Base-by-base conservation (phyloP, 2,113 vertebrate species). In the Thunnus maccoyii region DNA sequence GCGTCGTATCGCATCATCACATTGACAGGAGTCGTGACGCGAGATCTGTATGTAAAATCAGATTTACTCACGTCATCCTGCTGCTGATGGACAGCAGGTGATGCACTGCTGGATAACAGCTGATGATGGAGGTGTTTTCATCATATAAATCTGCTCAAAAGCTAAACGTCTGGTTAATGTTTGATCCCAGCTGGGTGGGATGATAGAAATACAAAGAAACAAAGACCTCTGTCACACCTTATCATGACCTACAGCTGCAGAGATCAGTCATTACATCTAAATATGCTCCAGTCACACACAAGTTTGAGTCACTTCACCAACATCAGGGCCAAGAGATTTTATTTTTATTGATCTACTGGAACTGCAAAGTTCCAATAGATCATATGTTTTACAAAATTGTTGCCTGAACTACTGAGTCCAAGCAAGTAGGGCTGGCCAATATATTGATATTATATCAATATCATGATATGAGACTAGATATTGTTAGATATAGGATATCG, bases 21-120 rank as follows among this genome's bases (percentile, higher is more conserved):
- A 14, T 55, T 3, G 3, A 32, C 32, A 25, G 2, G 50, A 62
- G 71, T 72, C 86, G 76, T 81, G 82, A 87, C 57, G 76, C 17
- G 55, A 14, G 30, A 22, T 50, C n/a, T 46, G 55, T 6, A 9
- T 9, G n/a, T 20, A 18, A 60, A 41, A 15, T 20, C 15, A 0
- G 32, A 30, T 48, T 83, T 61, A 55, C 80, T 58, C 1, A 71
- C 76, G 25, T 46, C 48, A 10, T 41, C 58, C 25, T 16, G 27
- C 13, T 12, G 85, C 13, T 71, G 72, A 76, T 14, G 57, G 48
- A 16, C 71, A 71, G 73, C 60, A 72, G 57, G n/a, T 25, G 72
- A 67, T 25, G 61, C n/a, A 8, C 2, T 22, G 27, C 10, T 32
- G 54, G 30, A 13, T 12, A 80, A 52, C 44, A 63, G 62, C 57